A percentile compares a stretch with the other conserved stretches of the same genome.
phyloP scores from a whole-genome alignment of 1,140 invertebrate genomes.

The Lerema accius region DNA sequence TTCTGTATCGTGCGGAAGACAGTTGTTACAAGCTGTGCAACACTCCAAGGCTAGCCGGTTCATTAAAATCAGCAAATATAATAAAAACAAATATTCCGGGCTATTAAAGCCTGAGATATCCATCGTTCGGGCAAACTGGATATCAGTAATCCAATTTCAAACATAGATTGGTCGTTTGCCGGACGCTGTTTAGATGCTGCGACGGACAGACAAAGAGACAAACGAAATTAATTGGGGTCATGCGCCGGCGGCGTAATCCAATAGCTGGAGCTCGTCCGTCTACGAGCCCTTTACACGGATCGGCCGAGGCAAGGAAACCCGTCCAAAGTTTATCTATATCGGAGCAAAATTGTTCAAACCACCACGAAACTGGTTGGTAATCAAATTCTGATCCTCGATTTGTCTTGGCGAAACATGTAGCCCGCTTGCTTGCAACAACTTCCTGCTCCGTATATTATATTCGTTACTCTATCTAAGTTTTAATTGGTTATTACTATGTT shows the following conservation, averaged over 20 bases:
- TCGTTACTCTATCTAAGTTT: too few species aligned
- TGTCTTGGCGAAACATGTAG: constrained; percentile 12
- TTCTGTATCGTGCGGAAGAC: constrained; percentile 31
- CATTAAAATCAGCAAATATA: constrained; percentile 39
- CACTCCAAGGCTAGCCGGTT: constrained; percentile 36
- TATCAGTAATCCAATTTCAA: constrained; percentile 72
- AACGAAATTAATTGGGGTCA: constrained; percentile 78
- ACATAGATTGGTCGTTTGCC: constrained; percentile 60
- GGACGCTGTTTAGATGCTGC: constrained; percentile 63
- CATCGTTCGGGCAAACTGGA: constrained; percentile 44
- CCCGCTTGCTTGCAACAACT: constrained; percentile 12
- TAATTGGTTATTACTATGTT: too few species aligned
- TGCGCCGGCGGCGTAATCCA: constrained; percentile 70
- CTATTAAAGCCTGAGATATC: constrained; percentile 19
- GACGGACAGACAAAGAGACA: constrained; percentile 70
- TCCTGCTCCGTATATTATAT: not conserved
- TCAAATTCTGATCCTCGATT: constrained; percentile 27
- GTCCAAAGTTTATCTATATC: constrained; percentile 45
- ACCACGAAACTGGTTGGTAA: constrained; percentile 26
- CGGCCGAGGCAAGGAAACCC: constrained; percentile 45
- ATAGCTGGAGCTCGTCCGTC: constrained; percentile 46
- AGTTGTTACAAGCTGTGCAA: constrained; percentile 29
- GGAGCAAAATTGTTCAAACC: constrained; percentile 43
- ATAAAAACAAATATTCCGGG: constrained; percentile 32
- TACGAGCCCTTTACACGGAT: constrained; percentile 48